Evolutionary conservation across 1,140 invertebrate species (phyloP).

Genomic region (Tyrophagus putrescentiae): DNA sequence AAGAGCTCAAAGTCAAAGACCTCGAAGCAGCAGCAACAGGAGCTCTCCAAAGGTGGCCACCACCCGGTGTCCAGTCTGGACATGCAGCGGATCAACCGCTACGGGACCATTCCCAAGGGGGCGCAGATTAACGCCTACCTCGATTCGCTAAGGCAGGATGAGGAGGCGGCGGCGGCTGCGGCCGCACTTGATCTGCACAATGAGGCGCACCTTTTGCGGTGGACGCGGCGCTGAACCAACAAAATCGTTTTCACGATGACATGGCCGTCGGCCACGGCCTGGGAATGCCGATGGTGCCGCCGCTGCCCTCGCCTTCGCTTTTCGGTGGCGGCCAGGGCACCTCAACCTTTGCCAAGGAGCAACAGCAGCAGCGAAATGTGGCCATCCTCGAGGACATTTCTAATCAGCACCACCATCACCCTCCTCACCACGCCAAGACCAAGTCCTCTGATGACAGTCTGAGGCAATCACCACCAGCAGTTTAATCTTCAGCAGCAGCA

Average conservation of each 20-base stretch:
- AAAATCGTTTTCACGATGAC: no score
- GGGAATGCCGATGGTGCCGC: not conserved
- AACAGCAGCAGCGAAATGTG: constrained; percentile 18
- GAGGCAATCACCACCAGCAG: no score
- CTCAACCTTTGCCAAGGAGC: constrained; percentile 20
- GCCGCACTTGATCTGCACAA: no score
- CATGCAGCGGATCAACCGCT: constrained; percentile 87
- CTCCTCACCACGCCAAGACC: constrained; percentile 22
- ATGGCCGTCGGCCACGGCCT: constrained; percentile 9
- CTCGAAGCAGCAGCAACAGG: constrained; percentile 1
- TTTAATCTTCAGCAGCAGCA: no score
- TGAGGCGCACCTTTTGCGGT: no score
- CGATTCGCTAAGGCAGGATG: constrained; percentile 56
- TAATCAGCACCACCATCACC: constrained; percentile 8
- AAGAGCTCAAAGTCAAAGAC: constrained; percentile 10
- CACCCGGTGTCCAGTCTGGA: constrained; percentile 71
- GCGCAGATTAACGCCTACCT: constrained; percentile 86
- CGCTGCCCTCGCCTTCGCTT: not conserved
- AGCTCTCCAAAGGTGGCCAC: constrained; percentile 31
- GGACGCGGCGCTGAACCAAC: no score
- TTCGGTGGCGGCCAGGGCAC: constrained; percentile 22
- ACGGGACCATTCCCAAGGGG: constrained; percentile 87
- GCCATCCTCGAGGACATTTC: constrained; percentile 19
- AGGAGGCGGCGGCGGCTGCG: not conserved
- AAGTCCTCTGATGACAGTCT: no score